Base-by-base conservation (phyloP, 2,797 vertebrate genomes). In the Lacerta bilineata region DNA sequence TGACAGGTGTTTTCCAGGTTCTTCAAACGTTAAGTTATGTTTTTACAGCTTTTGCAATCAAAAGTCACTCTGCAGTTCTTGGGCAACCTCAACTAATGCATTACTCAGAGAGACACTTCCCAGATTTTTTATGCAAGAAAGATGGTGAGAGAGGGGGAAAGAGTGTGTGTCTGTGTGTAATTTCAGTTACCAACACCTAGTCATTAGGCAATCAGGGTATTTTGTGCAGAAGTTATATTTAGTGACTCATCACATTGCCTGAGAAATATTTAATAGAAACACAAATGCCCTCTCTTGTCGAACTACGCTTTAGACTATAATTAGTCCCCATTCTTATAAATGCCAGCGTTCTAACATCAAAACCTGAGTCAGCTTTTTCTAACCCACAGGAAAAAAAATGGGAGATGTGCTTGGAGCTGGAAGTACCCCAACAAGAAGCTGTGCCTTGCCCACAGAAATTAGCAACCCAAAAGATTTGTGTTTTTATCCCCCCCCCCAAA, bases 221-320 rank as follows among this genome's bases (percentile, higher is more conserved):
- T 96, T 94, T 95, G 95, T 94, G 92, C 92, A 95, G 93, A 95
- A 97, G 93, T 94, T 93, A 0, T 94, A 94, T 95, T 95, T 95
- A 95, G 93, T 96, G 96, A 96, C 91, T 97, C 96, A 97, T 95
- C 91, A 94, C 85, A 89, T 83, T 91, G 93, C 95, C 95, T 96
- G 92, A 96, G 95, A 96, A 96, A 96, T 20, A 96, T 93, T 94
- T 95, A 96, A 95, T 95, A 95, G 94, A 96, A 96, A 96, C 96
- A 90, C 91, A 91, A 92, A 95, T 96, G 94, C 89, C 91, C 89
- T 96, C 93, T 91, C 91, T 95, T 93, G 92, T 88, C 90, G 91
- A 90, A 92, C 80, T 90, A 84, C 10, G 95, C 93, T 94, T 96
- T 91, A 93, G 90, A 94, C 95, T 95, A 92, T 95, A 96, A 97